Percentiles rank a stretch among this genome's conserved stretches.
phyloP scores from a whole-genome alignment of 1,140 invertebrate species.

The Psilanteris sp. region DNA sequence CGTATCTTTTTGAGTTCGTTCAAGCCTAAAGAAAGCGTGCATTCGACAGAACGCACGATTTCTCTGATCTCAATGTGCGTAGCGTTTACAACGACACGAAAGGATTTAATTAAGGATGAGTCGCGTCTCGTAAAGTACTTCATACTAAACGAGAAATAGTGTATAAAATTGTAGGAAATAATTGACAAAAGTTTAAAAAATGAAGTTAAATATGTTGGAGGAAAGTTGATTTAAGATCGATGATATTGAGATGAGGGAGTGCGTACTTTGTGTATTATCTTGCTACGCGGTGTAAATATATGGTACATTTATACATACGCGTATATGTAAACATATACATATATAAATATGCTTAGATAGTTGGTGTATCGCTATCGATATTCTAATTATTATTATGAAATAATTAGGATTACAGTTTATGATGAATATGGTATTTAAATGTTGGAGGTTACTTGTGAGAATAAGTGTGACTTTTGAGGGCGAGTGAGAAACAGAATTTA shows the following conservation, averaged over 20 bases:
- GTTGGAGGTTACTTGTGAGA: slow-evolving; percentile 68
- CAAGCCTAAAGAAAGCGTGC: slow-evolving; percentile 17
- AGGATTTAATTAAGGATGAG: slow-evolving; percentile 61
- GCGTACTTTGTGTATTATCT: slow-evolving; percentile 75
- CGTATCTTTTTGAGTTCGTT: slow-evolving; percentile 27
- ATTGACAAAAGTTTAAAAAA: background rate
- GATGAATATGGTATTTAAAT: slow-evolving; percentile 79
- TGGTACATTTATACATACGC: slow-evolving; percentile 67
- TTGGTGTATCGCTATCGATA: slow-evolving; percentile 74
- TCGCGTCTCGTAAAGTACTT: slow-evolving; percentile 59
- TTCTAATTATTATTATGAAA: slow-evolving; percentile 68
- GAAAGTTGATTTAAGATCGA: background rate
- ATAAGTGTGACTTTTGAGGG: slow-evolving; percentile 46
- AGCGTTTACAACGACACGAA: slow-evolving; percentile 76
- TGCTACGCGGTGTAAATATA: slow-evolving; percentile 68
- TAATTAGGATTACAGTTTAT: slow-evolving; percentile 69
- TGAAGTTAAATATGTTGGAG: background rate
- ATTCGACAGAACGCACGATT: slow-evolving; percentile 70
- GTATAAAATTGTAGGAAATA: slow-evolving; percentile 72
- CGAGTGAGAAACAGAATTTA: background rate
- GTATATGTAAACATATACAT: slow-evolving; percentile 67
- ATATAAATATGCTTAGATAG: slow-evolving; percentile 74
- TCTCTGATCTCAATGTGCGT: slow-evolving; percentile 80
- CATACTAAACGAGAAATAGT: slow-evolving; percentile 60
- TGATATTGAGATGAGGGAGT: slow-evolving; percentile 19